Evolutionary conservation across 2,797 vertebrate genomes (phyloP).

Genomic region (Poeciliopsis presidionis): DNA sequence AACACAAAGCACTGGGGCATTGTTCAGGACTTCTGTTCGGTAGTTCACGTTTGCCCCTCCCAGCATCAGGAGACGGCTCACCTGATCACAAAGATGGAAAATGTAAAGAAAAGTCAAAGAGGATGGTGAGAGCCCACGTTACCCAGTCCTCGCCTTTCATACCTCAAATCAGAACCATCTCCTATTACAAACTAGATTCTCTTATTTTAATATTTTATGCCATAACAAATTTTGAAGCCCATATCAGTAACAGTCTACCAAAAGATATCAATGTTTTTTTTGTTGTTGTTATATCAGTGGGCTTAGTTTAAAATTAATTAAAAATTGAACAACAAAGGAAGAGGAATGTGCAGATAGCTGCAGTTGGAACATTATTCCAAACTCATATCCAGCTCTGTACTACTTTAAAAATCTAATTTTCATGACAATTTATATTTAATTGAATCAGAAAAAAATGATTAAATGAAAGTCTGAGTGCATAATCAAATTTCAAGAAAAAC

Average conservation of each 20-base stretch:
- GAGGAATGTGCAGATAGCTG: constrained; percentile 1
- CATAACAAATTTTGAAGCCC: background rate
- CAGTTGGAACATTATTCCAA: constrained; percentile 16
- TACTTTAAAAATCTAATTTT: background rate
- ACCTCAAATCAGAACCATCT: background rate
- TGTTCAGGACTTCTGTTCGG: constrained; percentile 94
- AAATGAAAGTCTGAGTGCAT: background rate
- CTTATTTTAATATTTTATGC: background rate
- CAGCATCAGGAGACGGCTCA: constrained; percentile 95
- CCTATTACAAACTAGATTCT: background rate
- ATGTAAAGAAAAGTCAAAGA: background rate
- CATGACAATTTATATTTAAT: background rate
- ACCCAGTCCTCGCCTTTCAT: background rate
- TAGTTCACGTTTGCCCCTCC: constrained; percentile 97
- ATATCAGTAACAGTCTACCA: background rate
- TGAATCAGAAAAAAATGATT: background rate
- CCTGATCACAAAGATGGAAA: constrained; percentile 74
- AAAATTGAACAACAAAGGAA: background rate
- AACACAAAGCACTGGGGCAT: constrained; percentile 93
- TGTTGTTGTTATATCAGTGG: background rate
- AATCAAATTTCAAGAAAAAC: background rate
- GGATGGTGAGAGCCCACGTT: background rate
- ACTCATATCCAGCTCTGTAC: background rate
- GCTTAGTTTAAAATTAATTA: background rate
- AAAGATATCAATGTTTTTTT: background rate